Evolutionary conservation across 2,888 invertebrate species (phyloP).

Genomic region (Drosophila neoperkinsi): DNA sequence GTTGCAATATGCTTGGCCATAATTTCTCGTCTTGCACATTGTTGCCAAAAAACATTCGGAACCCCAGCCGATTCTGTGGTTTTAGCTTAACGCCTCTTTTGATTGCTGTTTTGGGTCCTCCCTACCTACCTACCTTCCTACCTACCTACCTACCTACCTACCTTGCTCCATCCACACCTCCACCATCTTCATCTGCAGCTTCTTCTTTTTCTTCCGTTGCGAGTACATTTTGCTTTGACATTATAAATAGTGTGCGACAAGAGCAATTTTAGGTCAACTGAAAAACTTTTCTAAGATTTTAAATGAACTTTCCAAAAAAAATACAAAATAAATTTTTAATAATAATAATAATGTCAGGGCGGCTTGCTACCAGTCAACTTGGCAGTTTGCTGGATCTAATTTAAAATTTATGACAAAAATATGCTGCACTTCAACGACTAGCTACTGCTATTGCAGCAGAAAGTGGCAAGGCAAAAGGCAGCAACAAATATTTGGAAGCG

Average conservation of each 20-base stretch:
- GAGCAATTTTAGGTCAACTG: slow-evolving; percentile 24
- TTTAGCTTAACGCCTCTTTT: slow-evolving; percentile 56
- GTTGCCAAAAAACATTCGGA: slow-evolving; percentile 62
- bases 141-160: neutral
- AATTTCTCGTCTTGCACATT: slow-evolving; percentile 71
- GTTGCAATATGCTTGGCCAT: slow-evolving; percentile 82
- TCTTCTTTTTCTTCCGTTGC: slow-evolving; percentile 2
- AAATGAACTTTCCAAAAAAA: neutral
- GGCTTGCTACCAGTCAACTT: neutral
- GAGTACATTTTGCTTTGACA: slow-evolving; percentile 34
- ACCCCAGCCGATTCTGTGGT: slow-evolving; percentile 55
- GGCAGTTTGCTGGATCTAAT: slow-evolving; percentile 60
- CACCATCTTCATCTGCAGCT: slow-evolving; percentile 6
- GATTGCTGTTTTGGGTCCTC: slow-evolving; percentile 48
- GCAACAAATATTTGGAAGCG: slow-evolving; percentile 38
- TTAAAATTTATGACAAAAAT: slow-evolving; percentile 73
- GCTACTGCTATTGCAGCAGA: slow-evolving; percentile 41
- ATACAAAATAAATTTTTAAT: slow-evolving; percentile 21
- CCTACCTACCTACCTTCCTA: neutral
- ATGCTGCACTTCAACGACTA: slow-evolving; percentile 51
- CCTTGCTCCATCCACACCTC: neutral
- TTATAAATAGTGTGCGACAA: slow-evolving; percentile 24
- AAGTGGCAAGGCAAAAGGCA: slow-evolving; percentile 48
- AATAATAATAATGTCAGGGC: slow-evolving; percentile 24
- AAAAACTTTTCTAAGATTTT: slow-evolving; percentile 15